These are phyloP conservation scores for Archips xylosteana DNA, from an alignment of 2,888 invertebrate genomes.

Conservation along the genomic window DNA sequence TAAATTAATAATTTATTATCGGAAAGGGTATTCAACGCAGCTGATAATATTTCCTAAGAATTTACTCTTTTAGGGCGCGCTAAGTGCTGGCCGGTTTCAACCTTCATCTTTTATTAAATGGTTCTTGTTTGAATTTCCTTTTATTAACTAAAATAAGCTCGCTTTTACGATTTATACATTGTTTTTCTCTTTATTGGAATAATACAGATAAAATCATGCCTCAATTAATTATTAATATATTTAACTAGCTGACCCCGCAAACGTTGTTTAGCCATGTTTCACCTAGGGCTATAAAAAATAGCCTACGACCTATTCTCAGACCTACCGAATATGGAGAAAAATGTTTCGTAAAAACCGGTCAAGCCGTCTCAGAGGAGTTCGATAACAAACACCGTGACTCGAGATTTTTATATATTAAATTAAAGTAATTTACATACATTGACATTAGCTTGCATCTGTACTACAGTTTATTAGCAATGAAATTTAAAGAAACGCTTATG, in stretches of 20 bases:
- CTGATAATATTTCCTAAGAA: conserved; percentile 27
- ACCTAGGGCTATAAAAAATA: too few species aligned
- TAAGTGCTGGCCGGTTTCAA: conserved; percentile 2
- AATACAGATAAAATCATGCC: background rate
- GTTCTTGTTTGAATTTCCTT: conserved; percentile 29
- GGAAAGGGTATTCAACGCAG: conserved; percentile 7
- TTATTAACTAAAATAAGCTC: conserved; percentile 14
- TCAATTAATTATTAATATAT: background rate
- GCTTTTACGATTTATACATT: conserved; percentile 3
- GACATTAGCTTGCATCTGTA: background rate
- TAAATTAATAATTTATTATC: conserved; percentile 25
- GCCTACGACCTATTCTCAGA: too few species aligned
- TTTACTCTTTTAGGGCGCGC: conserved; percentile 6
- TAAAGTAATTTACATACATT: too few species aligned
- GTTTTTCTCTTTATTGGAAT: conserved; percentile 1
- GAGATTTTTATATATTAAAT: too few species aligned
- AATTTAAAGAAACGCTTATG: background rate
- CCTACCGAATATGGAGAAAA: too few species aligned
- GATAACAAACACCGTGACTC: too few species aligned
- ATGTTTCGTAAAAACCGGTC: too few species aligned
- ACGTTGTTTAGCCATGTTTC: too few species aligned
- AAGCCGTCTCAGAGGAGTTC: too few species aligned
- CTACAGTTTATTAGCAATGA: background rate
- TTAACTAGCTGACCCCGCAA: too few species aligned
- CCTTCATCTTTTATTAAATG: conserved; percentile 22